Percentiles rank a stretch among this genome's conserved stretches.
Evolutionary conservation across 2,113 vertebrate species (phyloP).

Genomic region (Muntiacus muntjak): DNA sequence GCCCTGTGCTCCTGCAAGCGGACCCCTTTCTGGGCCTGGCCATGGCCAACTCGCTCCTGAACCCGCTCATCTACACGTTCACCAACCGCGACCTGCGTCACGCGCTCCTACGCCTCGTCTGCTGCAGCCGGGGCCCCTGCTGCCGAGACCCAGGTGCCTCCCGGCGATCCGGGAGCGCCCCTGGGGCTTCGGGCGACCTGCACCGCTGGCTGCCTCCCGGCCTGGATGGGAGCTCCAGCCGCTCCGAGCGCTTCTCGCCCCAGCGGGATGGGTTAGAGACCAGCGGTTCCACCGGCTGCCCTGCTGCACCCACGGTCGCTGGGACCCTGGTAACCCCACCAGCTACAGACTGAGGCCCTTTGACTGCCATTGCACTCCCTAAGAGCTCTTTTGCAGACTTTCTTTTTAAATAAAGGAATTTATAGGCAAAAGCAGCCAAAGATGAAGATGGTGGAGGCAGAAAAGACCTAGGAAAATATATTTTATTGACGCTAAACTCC

Average conservation of each 20-base stretch:
- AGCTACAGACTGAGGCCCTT: conserved; percentile 67
- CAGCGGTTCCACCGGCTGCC: conserved; percentile 82
- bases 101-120: conserved; percentile 87
- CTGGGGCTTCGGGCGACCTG: background rate
- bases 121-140: conserved; percentile 77
- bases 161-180: background rate
- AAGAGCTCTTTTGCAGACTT: background rate
- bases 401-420: background rate
- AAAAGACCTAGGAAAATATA: background rate
- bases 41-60: conserved; percentile 91
- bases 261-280: conserved; percentile 83
- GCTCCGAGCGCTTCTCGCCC: conserved; percentile 81
- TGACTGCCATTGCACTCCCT: rapidly evolving
- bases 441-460: background rate
- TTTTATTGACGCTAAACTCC: background rate
- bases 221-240: conserved; percentile 87
- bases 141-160: conserved; percentile 48
- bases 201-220: conserved; percentile 82
- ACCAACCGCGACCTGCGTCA: conserved; percentile 90
- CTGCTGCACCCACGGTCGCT: conserved; percentile 76
- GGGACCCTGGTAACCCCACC: conserved; percentile 78
- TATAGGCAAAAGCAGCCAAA: background rate
- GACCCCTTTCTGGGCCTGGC: conserved; percentile 92
- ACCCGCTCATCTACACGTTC: conserved; percentile 94
- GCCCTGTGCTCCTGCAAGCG: conserved; percentile 84